Evolutionary conservation across 2,797 vertebrate genomes (phyloP).

Genomic region (Lophotriccus pileatus): DNA sequence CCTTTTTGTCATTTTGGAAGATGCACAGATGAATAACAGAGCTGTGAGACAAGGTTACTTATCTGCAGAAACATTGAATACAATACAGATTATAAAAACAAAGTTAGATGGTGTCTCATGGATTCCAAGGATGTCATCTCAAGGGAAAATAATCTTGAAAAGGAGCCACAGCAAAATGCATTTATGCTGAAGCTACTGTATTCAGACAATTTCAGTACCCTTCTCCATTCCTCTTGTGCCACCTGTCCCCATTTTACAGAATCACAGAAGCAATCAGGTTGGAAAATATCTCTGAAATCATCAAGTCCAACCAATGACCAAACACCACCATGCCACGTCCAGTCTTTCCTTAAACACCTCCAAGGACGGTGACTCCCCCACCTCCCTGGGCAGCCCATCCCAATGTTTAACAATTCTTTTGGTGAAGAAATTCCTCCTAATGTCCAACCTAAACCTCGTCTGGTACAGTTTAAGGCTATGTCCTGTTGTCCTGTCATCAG

Average conservation of each 20-base stretch:
- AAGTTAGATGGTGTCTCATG: not conserved
- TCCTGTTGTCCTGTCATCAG: not conserved
- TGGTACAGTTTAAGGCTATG: not conserved
- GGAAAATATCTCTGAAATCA: not conserved
- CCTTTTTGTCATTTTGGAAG: not conserved
- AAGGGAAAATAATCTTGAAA: not conserved
- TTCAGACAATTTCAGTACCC: not conserved
- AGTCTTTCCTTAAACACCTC: not conserved
- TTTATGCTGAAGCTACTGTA: not conserved
- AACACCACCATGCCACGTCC: not conserved
- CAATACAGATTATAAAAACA: not conserved
- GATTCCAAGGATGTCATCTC: not conserved
- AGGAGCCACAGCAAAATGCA: not conserved
- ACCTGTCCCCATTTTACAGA: not conserved
- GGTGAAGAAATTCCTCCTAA: not conserved
- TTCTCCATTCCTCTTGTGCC: not conserved
- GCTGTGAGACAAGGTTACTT: not conserved
- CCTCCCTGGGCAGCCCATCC: not conserved
- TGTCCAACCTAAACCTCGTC: not conserved
- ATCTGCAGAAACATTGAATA: not conserved
- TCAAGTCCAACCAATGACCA: not conserved
- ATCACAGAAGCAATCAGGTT: not conserved
- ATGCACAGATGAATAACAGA: accelerated
- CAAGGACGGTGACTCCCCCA: not conserved
- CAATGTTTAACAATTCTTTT: not conserved